These are phyloP conservation scores for Excalfactoria chinensis DNA, from an alignment of 2,113 vertebrate genomes.

Conservation along the genomic window DNA sequence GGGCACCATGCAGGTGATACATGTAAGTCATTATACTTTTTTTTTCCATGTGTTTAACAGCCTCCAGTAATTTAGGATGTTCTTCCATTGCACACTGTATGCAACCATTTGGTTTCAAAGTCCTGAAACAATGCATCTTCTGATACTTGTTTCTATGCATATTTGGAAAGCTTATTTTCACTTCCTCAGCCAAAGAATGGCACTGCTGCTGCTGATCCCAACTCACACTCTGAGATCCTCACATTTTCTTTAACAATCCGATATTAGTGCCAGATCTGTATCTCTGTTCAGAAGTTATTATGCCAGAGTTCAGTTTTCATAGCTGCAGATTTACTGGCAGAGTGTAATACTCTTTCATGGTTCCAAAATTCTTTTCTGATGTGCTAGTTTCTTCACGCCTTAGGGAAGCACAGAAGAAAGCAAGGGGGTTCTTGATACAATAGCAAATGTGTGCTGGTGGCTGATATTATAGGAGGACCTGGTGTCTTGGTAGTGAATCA, in stretches of 20 bases:
- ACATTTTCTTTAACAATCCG: background rate
- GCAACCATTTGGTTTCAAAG: background rate
- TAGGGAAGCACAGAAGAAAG: slow-evolving; percentile 18
- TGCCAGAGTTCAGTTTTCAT: slow-evolving; percentile 18
- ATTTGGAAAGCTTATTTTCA: background rate
- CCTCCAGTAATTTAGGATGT: background rate
- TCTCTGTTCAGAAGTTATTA: background rate
- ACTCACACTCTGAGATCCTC: background rate
- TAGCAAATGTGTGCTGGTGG: slow-evolving; percentile 20
- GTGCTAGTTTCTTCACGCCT: slow-evolving; percentile 34
- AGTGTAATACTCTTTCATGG: slow-evolving; percentile 23
- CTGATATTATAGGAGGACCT: slow-evolving; percentile 13
- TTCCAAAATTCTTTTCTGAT: slow-evolving; percentile 43
- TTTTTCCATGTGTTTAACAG: background rate
- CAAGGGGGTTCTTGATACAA: background rate
- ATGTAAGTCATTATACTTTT: background rate
- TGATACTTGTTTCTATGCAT: background rate
- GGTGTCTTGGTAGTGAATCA: slow-evolving; percentile 15
- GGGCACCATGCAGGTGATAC: background rate
- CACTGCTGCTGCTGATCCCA: background rate
- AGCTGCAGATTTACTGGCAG: slow-evolving; percentile 3
- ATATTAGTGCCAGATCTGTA: background rate
- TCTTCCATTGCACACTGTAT: background rate
- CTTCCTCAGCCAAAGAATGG: background rate
- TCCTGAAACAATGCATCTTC: background rate